Evolutionary conservation across 1,140 invertebrate species (phyloP).

Genomic region (Drosophila watanabei): DNA sequence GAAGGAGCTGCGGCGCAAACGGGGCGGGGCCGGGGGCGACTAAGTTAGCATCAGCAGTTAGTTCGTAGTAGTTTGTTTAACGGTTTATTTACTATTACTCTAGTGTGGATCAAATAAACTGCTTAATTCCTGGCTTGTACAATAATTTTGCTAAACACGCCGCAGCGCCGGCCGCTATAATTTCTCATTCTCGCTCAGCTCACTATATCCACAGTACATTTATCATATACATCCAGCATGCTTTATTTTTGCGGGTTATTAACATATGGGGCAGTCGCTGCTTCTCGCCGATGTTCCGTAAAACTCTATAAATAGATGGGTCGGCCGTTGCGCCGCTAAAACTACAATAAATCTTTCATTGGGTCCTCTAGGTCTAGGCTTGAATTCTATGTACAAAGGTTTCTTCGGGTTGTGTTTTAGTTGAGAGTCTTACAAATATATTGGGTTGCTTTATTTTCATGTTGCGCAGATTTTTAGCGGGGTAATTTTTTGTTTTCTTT

Average conservation of each 20-base stretch:
- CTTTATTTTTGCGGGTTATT: conserved; percentile 47
- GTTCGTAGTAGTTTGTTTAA: conserved; percentile 48
- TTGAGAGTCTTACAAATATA: conserved; percentile 40
- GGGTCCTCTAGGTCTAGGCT: conserved; percentile 34
- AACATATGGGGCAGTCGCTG: conserved; percentile 34
- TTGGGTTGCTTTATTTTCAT: conserved; percentile 53
- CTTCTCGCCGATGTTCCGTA: conserved; percentile 19
- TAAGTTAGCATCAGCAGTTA: conserved; percentile 31
- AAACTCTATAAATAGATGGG: conserved; percentile 36
- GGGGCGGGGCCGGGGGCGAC: conserved; percentile 56
- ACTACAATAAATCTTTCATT: conserved; percentile 48
- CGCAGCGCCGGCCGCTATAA: conserved; percentile 34
- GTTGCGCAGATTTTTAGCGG: conserved; percentile 20
- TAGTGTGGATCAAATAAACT: conserved; percentile 76
- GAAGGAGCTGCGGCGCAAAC: conserved; percentile 69
- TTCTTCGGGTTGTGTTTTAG: conserved; percentile 16
- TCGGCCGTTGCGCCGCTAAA: conserved; percentile 17
- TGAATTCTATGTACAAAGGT: conserved; percentile 37
- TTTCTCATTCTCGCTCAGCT: conserved; percentile 44
- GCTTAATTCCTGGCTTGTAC: conserved; percentile 51
- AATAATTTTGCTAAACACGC: conserved; percentile 75
- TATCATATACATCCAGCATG: conserved; percentile 66
- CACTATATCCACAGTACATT: conserved; percentile 35
- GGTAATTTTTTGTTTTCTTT: conserved; percentile 63
- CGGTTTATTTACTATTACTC: conserved; percentile 79